Conservation (phyloP, 2,888 invertebrate genomes). For the Anticlea derivata region DNA sequence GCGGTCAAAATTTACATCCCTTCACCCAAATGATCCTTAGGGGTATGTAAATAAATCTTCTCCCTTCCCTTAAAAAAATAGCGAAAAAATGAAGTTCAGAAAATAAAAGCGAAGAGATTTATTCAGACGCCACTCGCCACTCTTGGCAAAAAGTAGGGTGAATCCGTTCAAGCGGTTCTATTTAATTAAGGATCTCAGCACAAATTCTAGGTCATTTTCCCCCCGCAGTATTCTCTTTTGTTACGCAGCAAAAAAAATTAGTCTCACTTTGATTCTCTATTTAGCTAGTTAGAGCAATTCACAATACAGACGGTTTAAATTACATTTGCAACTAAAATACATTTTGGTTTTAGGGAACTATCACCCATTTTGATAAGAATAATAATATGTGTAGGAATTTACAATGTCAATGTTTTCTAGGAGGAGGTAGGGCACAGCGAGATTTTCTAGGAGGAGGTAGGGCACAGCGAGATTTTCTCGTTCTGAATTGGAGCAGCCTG, state of each 20-base stretch:
- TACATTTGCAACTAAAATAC: not conserved
- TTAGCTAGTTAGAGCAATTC: not conserved
- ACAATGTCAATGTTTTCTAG: no score
- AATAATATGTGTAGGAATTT: no score
- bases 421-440: no score
- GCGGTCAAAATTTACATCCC: not conserved
- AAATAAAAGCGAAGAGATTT: constrained; percentile 28
- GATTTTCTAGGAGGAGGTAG: no score
- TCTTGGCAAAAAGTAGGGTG: constrained; percentile 31
- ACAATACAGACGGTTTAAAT: not conserved
- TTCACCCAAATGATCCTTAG: not conserved
- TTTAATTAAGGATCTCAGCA: constrained; percentile 39
- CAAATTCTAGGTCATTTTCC: constrained; percentile 30
- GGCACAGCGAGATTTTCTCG: no score
- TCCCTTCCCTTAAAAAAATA: constrained; percentile 2
- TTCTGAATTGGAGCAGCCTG: no score
- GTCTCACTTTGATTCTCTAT: constrained; percentile 12
- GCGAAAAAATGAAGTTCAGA: constrained; percentile 11
- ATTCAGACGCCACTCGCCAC: constrained; percentile 28
- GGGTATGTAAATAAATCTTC: not conserved
- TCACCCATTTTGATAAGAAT: no score
- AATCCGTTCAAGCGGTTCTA: constrained; percentile 34
- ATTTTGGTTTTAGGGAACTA: no score
- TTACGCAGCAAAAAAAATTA: constrained; percentile 21
- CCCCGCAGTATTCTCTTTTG: constrained; percentile 27